Evolutionary conservation across 2,797 vertebrate genomes (phyloP).

Genomic region (Cyclopterus lumpus): DNA sequence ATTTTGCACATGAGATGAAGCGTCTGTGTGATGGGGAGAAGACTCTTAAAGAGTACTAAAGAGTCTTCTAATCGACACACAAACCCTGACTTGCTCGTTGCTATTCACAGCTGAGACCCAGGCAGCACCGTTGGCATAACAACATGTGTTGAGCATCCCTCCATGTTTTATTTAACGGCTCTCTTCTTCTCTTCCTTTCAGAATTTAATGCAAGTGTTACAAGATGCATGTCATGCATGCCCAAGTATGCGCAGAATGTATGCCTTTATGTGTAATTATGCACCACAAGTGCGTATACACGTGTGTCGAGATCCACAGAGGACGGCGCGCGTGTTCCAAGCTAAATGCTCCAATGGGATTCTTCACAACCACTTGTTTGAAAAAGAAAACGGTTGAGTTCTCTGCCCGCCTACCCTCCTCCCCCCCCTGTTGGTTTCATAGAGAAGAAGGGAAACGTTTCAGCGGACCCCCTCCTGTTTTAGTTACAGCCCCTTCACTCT

Average conservation of each 20-base stretch:
- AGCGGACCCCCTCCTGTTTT: constrained; percentile 60
- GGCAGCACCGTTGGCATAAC: constrained; percentile 8
- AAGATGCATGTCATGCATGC: not conserved
- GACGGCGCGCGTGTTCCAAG: constrained; percentile 32
- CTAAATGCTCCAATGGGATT: constrained; percentile 36
- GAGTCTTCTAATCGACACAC: constrained; percentile 2
- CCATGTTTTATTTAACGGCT: not conserved
- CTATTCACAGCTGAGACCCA: constrained; percentile 1
- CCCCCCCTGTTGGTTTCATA: constrained; percentile 31
- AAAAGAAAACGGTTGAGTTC: constrained; percentile 55
- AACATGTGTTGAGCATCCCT: not conserved
- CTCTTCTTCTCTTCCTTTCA: not conserved
- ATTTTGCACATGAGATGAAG: constrained; percentile 7
- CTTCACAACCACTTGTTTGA: constrained; percentile 57
- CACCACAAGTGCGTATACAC: not conserved
- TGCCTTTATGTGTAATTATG: constrained; percentile 15
- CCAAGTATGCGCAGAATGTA: not conserved
- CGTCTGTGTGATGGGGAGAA: not conserved
- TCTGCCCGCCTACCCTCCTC: constrained; percentile 38
- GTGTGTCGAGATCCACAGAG: not conserved
- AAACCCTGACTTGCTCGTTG: constrained; percentile 9
- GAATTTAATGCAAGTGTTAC: not conserved
- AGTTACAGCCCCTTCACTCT: constrained; percentile 51
- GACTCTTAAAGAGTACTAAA: not conserved
- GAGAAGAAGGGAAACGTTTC: constrained; percentile 42